phyloP scores from a whole-genome alignment of 2,888 invertebrate species.

The Drosophila acutilabella region DNA sequence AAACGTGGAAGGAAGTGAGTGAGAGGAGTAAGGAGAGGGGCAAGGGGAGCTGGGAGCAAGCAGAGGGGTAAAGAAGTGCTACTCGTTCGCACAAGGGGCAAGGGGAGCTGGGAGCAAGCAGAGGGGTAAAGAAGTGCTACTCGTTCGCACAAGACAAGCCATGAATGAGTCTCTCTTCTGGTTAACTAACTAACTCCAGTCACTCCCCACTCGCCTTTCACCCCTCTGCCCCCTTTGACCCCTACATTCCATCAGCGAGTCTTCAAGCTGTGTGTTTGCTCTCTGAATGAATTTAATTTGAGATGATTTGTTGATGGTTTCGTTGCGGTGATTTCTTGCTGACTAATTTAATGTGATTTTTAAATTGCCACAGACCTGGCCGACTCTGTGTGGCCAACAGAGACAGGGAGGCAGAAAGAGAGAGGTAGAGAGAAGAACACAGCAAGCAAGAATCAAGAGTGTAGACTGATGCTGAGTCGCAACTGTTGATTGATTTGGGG shows the following conservation, averaged over 20 bases:
- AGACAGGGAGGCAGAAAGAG: neutral
- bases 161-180: constrained; percentile 55
- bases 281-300: constrained; percentile 80
- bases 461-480: constrained; percentile 31
- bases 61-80: constrained; percentile 35
- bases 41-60: neutral
- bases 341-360: constrained; percentile 82
- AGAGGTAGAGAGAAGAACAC: neutral
- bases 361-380: constrained; percentile 73
- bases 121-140: constrained; percentile 42
- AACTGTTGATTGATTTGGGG: constrained; percentile 70
- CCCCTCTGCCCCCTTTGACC: neutral
- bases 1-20: neutral
- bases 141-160: constrained; percentile 46
- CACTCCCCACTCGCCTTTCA: constrained; percentile 1
- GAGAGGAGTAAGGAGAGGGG: neutral
- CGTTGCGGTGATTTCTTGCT: constrained; percentile 81
- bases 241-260: neutral
- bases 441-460: neutral
- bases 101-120: neutral
- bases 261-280: constrained; percentile 28
- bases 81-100: constrained; percentile 45
- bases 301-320: constrained; percentile 81
- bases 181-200: constrained; percentile 12
- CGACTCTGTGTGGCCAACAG: constrained; percentile 62